Evolutionary conservation across 2,888 invertebrate genomes (phyloP).

Genomic region (Embidobia sp.): DNA sequence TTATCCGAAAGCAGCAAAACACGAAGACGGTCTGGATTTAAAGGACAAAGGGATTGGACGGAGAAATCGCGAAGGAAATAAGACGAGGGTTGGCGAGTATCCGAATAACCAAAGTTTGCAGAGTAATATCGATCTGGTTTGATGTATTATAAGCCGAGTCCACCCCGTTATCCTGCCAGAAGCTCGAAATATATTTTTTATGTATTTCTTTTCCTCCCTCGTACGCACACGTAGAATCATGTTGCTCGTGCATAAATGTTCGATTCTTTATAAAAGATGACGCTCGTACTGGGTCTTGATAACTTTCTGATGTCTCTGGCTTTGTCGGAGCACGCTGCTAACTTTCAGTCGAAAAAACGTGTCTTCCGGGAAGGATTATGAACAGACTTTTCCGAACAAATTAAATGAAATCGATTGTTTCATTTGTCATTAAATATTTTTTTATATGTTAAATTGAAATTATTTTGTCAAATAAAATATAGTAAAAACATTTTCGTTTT

Average conservation of each 20-base stretch:
- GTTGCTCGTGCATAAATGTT: slow-evolving; percentile 74
- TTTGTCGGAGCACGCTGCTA: too few relatives aligned
- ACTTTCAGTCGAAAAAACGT: too few relatives aligned
- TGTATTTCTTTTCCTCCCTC: slow-evolving; percentile 71
- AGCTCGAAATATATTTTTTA: slow-evolving; percentile 80
- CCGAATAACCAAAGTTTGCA: slow-evolving; percentile 77
- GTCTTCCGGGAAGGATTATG: too few relatives aligned
- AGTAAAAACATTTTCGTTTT: too few relatives aligned
- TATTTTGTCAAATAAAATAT: too few relatives aligned
- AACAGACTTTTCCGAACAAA: too few relatives aligned
- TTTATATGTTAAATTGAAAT: too few relatives aligned
- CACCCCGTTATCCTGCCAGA: slow-evolving; percentile 75
- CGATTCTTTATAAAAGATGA: slow-evolving; percentile 76
- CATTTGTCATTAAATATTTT: too few relatives aligned
- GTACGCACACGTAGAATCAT: slow-evolving; percentile 69
- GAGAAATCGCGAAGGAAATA: slow-evolving; percentile 65
- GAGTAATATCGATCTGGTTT: slow-evolving; percentile 80
- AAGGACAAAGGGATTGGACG: slow-evolving; percentile 67
- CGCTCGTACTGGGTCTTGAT: slow-evolving; percentile 66
- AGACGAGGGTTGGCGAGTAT: slow-evolving; percentile 71
- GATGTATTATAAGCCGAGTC: slow-evolving; percentile 80
- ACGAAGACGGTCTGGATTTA: slow-evolving; percentile 55
- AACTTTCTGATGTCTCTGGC: too few relatives aligned
- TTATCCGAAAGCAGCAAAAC: slow-evolving; percentile 47
- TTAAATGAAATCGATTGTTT: too few relatives aligned